Evolutionary conservation across 1,140 invertebrate genomes (phyloP), one percentile per base, ranked within the genome.

Genomic region (Chelonus insularis): DNA sequence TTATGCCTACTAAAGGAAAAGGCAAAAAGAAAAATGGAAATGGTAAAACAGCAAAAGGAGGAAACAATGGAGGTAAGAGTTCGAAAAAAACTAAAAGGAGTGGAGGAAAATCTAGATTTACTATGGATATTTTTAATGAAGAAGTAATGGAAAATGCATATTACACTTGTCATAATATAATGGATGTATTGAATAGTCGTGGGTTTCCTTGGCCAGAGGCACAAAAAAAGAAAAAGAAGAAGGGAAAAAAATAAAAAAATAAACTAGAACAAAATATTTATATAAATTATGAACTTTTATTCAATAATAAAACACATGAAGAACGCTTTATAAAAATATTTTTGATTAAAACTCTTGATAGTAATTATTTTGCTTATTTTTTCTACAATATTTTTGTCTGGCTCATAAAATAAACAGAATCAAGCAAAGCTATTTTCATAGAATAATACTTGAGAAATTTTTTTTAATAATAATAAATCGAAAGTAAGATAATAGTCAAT

Each of bases 91-190:
- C 55, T 75, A 86, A 62, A 84, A 86, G 65, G 86, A 79, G 80
- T 60, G 84, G 82, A 1, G 85, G 86, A 12, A 87, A 87, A 64
- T 73, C 82, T 8, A 80, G 81, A 70, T 87, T 86, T 63, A 86
- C 87, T 11, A 89, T 91, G 34, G 91, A 94, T 65, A 90, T 94
- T 63, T 89, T 94, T 57, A 93, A 89, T 55, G 90, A 92, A 65
- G 87, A 89, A n/a, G 91, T 91, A 0, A 92, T 94, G 89, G 88
- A 92, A 65, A 94, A 94, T 71, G 91, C 92, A 2, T 94, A 94
- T 73, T 91, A 91, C 69, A 91, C 89, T 1, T 94, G 92, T 70
- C 92, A 95, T 67, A 94, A 93, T 77, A 88, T 94, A 0, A 92
- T 93, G 79, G 92, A 94, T 74, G 76, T 91, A 2, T 67, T 89